Base-by-base conservation (phyloP, 2,113 vertebrate species). In the Notarius quadriscutis region DNA sequence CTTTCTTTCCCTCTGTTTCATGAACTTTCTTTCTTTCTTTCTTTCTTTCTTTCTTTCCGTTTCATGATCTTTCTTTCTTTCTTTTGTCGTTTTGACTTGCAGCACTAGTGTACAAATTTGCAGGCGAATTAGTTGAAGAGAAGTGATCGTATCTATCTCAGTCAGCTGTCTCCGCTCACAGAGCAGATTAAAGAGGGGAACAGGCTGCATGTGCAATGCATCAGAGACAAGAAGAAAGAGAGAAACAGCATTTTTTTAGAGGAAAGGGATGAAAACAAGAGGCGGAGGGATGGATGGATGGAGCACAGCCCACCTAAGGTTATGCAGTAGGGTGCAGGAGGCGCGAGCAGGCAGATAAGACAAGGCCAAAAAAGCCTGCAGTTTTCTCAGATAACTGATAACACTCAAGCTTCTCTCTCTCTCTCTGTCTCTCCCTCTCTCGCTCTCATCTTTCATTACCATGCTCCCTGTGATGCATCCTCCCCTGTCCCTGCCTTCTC, bases 251-350 rank as follows among this genome's bases (percentile, higher is more conserved):
- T 63, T 84, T 65, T 84, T 65, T 85, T 15, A 65, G 60, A 85
- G 27, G 58, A 82, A 57, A 50, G 7, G 4, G 34, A 85, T 75
- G 74, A 89, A 84, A 65, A 86, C n/a, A 12, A 69, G 63, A 60
- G 78, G 11, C 2, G 30, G 58, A 84, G 14, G 80, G 80, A 55
- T 85, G 58, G 50, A 50, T 81, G 71, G 77, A 84, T 87, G 55
- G 81, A 83, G 81, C 58, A 12, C 72, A 63, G 72, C 34, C 25
- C 84, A 50, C 84, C 41, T 78, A 71, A 75, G 75, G 83, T 84
- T 65, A 87, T 86, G 72, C 86, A 78, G 88, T 74, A 58, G 88
- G 86, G 78, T 87, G 85, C 82, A 81, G 75, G 58, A 89, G 81
- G 84, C 82, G 75, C 67, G 17, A 57, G n/a, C 67, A 81, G 84